Evolutionary conservation across 2,113 vertebrate genomes (phyloP).

Genomic region (Sporophila hypoxantha): DNA sequence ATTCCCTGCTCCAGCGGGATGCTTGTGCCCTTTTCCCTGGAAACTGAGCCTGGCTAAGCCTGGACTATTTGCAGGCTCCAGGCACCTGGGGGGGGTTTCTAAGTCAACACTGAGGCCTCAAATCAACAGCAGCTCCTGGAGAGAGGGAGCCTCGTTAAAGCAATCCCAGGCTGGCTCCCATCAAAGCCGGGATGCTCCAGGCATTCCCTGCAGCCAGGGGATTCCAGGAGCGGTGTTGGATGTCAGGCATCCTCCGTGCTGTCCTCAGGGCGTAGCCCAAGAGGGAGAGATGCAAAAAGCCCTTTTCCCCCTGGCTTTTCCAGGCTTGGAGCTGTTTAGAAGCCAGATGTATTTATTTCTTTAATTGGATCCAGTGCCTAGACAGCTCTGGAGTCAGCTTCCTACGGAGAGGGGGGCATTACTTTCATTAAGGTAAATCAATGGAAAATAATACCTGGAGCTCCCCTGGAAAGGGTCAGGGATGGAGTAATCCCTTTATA

Average conservation of each 20-base stretch:
- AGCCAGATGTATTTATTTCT: slow-evolving; percentile 44
- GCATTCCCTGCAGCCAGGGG: not conserved
- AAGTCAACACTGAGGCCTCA: not conserved
- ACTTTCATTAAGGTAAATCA: slow-evolving; percentile 54
- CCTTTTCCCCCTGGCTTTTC: not conserved
- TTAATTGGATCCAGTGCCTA: slow-evolving; percentile 54
- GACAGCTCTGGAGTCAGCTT: slow-evolving; percentile 49
- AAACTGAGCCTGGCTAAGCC: not conserved
- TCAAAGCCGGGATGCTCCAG: not conserved
- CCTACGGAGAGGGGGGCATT: slow-evolving; percentile 45
- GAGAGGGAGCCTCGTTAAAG: not conserved
- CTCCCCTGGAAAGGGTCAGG: slow-evolving; percentile 46
- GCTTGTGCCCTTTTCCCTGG: not conserved
- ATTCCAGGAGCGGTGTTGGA: not conserved
- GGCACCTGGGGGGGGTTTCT: not conserved
- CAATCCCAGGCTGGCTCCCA: not conserved
- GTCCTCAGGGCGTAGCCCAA: not conserved
- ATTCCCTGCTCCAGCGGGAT: not conserved
- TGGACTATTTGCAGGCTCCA: not conserved
- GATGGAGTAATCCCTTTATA: slow-evolving; percentile 24
- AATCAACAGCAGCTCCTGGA: slow-evolving; percentile 1
- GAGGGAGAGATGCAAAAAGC: not conserved
- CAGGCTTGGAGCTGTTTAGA: not conserved
- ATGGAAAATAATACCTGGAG: slow-evolving; percentile 53
- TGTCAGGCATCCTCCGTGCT: not conserved